phyloP scores from a whole-genome alignment of 1,140 invertebrate species.

The Berghia stephanieae region DNA sequence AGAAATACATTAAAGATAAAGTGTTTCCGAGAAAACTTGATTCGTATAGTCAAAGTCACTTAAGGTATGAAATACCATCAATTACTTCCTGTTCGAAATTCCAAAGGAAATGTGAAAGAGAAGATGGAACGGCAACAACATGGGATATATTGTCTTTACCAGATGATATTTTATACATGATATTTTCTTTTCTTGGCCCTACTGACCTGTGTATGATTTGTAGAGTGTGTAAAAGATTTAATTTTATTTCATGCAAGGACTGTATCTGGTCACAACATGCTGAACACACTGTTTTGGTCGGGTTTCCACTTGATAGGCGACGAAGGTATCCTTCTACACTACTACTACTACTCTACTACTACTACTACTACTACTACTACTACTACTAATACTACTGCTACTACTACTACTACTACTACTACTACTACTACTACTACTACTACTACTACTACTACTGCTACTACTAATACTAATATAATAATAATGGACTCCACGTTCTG shows the following conservation, averaged over 20 bases:
- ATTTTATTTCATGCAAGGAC: conserved; percentile 41
- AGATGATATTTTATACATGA: conserved; percentile 50
- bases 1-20: no score
- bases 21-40: no score
- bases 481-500: no score
- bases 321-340: no score
- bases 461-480: no score
- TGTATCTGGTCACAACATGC: conserved; percentile 44
- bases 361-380: not conserved
- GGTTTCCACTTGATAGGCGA: not conserved
- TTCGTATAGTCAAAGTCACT: no score
- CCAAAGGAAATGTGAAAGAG: no score
- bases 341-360: no score
- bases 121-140: no score
- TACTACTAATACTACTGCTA: not conserved
- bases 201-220: conserved; percentile 42
- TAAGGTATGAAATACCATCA: no score
- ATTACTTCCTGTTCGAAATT: no score
- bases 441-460: not conserved
- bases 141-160: conserved; percentile 41
- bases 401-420: not conserved
- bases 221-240: conserved; percentile 42
- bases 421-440: not conserved
- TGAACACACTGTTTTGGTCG: conserved; percentile 28
- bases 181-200: conserved; percentile 46